These are phyloP conservation scores for Nixonia krombeini DNA, from an alignment of 1,140 invertebrate species.

Conservation along the genomic window DNA sequence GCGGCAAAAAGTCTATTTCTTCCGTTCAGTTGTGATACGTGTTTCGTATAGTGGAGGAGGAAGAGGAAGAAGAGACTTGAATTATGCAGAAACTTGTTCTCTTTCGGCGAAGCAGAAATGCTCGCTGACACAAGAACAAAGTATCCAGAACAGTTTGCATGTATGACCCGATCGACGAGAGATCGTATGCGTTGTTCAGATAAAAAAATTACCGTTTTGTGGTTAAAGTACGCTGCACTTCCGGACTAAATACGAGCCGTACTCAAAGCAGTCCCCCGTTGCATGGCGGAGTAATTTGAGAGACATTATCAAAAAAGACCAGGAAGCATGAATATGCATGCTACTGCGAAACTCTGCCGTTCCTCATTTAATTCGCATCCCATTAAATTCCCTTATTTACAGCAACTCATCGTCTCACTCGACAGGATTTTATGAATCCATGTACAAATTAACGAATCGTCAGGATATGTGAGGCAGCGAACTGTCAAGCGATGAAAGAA, in stretches of 20 bases:
- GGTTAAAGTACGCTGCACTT: constrained; percentile 53
- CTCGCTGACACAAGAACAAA: constrained; percentile 41
- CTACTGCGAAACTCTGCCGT: constrained; percentile 43
- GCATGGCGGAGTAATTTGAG: constrained; percentile 49
- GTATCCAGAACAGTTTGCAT: constrained; percentile 40
- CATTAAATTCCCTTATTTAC: constrained; percentile 52
- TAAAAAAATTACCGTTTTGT: constrained; percentile 57
- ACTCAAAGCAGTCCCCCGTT: constrained; percentile 40
- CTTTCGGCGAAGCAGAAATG: constrained; percentile 9
- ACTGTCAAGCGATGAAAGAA: constrained; percentile 23
- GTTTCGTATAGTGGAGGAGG: no score
- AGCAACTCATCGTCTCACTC: constrained; percentile 45
- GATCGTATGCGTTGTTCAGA: constrained; percentile 51
- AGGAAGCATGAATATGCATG: constrained; percentile 57
- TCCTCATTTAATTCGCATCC: constrained; percentile 49
- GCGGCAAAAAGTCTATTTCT: no score
- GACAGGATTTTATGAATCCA: constrained; percentile 50
- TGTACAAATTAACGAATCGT: constrained; percentile 48
- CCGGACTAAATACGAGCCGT: constrained; percentile 53
- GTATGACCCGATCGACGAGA: constrained; percentile 49
- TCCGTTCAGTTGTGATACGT: no score
- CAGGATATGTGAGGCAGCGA: constrained; percentile 40
- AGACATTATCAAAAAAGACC: constrained; percentile 52
- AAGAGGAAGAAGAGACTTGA: no score
- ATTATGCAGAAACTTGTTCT: no score